Percentiles rank a stretch among this genome's conserved stretches.
These are phyloP conservation scores for Fringilla coelebs DNA, from an alignment of 2,797 vertebrate species.

Conservation along the genomic window DNA sequence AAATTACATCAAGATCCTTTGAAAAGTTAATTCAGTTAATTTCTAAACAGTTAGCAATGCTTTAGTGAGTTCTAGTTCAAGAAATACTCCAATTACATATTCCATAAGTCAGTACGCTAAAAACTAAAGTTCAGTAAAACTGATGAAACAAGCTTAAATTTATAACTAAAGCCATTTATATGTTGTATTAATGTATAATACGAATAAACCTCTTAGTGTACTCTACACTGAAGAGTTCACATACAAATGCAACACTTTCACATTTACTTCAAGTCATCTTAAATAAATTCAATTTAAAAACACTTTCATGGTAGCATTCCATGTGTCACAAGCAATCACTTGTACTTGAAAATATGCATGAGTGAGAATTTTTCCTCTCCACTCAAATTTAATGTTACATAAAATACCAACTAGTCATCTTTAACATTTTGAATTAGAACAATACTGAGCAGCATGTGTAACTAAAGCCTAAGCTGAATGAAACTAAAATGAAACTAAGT, in stretches of 20 bases:
- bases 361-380: not conserved
- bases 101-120: not conserved
- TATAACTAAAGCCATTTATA: constrained; percentile 56
- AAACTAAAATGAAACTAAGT: not conserved
- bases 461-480: not conserved
- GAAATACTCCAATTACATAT: not conserved
- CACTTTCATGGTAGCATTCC: constrained; percentile 59
- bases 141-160: constrained; percentile 53
- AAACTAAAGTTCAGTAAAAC: constrained; percentile 52
- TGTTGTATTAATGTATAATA: constrained; percentile 36
- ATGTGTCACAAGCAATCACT: constrained; percentile 54
- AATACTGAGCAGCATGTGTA: not conserved
- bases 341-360: constrained; percentile 21
- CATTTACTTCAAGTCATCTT: constrained; percentile 71
- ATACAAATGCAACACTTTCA: constrained; percentile 69
- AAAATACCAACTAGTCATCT: not conserved
- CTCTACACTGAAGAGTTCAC: constrained; percentile 61
- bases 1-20: not conserved
- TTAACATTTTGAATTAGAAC: not conserved
- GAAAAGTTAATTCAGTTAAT: not conserved
- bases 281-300: constrained; percentile 69
- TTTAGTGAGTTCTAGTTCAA: not conserved
- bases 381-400: not conserved
- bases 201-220: constrained; percentile 36
- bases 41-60: not conserved